Conservation (phyloP, 1,140 invertebrate genomes). For the Polyergus mexicanus region DNA sequence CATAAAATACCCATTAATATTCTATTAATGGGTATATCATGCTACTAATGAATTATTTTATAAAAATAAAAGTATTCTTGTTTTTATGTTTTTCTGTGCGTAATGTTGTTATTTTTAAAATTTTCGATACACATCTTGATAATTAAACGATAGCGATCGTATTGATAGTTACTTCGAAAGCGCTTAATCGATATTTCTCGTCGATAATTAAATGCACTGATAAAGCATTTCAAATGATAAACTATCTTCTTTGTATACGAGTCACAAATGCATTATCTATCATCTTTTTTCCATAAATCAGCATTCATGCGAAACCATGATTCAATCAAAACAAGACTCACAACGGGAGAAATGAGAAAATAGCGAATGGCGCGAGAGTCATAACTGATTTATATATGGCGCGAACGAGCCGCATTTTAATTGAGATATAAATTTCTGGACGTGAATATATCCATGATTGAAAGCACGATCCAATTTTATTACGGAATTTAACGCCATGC, state of each 20-base stretch:
- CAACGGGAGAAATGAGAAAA: slow-evolving; percentile 17
- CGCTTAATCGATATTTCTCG: not conserved
- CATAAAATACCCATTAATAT: not conserved
- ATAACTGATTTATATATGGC: slow-evolving; percentile 30
- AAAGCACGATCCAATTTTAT: slow-evolving; percentile 65
- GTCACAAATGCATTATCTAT: slow-evolving; percentile 9
- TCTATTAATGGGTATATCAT: not conserved
- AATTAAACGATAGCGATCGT: slow-evolving; percentile 22
- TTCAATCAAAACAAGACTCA: not conserved
- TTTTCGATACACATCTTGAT: not conserved
- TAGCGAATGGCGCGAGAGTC: slow-evolving; percentile 11
- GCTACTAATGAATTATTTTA: not conserved
- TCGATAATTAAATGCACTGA: slow-evolving; percentile 4
- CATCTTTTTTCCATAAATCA: slow-evolving; percentile 11
- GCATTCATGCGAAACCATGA: not conserved
- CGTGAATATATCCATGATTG: slow-evolving; percentile 16
- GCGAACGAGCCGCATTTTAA: slow-evolving; percentile 54
- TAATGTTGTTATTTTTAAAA: not conserved
- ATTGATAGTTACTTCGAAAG: not conserved
- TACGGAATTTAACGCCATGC: slow-evolving; percentile 41
- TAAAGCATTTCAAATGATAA: slow-evolving; percentile 30
- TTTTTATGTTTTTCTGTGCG: not conserved
- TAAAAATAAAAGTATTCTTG: not conserved
- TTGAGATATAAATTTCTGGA: slow-evolving; percentile 66
- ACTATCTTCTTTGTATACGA: not conserved